A percentile compares a stretch with the other conserved stretches of the same genome.
phyloP scores from a whole-genome alignment of 2,888 invertebrate genomes.

The Cordylochernes scorpioides region DNA sequence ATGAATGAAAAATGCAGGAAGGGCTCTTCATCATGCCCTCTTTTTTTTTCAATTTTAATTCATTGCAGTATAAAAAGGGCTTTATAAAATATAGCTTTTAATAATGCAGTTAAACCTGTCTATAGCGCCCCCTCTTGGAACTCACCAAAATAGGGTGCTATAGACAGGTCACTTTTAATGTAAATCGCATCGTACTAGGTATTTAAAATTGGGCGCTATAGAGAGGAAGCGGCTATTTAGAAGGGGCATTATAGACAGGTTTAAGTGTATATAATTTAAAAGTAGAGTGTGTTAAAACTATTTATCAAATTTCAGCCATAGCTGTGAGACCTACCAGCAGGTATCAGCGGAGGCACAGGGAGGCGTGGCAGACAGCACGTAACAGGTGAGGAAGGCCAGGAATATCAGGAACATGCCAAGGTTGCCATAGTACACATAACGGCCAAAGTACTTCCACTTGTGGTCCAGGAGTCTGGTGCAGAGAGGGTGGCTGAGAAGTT shows the following conservation, averaged over 20 bases:
- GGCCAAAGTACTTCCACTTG: conserved; percentile 27
- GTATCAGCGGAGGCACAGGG: conserved; percentile 13
- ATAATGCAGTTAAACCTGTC: no score
- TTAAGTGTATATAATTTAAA: no score
- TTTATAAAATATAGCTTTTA: background rate
- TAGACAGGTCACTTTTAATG: no score
- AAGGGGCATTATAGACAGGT: no score
- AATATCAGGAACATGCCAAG: conserved; percentile 24
- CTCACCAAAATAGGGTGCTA: no score
- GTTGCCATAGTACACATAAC: conserved; percentile 26
- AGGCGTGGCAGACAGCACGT: conserved; percentile 19
- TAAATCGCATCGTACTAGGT: no score
- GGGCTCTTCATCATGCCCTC: no score
- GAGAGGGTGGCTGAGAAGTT: conserved; percentile 26
- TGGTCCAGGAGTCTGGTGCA: conserved; percentile 24
- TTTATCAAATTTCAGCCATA: background rate
- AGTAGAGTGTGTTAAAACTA: background rate
- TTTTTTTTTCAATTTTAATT: no score
- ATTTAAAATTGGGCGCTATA: no score
- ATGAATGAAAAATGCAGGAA: no score
- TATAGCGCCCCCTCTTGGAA: no score
- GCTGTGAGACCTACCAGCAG: conserved; percentile 6
- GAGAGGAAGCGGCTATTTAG: no score
- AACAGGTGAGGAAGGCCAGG: conserved; percentile 24
- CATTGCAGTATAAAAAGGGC: conserved; percentile 11